Conservation (phyloP, 2,797 vertebrate genomes). For the Atherinosoma microstoma region DNA sequence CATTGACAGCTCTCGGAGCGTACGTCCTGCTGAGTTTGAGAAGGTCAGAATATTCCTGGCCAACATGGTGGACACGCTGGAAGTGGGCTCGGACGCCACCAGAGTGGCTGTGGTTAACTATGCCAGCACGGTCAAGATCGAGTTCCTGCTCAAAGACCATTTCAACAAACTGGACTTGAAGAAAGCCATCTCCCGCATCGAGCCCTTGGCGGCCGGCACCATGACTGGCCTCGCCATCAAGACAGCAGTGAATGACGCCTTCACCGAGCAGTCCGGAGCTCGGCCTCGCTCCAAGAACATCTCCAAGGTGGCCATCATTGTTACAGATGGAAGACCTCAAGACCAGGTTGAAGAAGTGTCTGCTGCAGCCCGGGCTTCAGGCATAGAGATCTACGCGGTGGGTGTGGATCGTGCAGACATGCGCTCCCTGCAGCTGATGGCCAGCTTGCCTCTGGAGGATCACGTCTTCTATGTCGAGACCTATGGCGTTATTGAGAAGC, state of each 20-base stretch:
- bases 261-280: conserved; percentile 91
- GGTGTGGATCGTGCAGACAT: conserved; percentile 92
- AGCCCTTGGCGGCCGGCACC: conserved; percentile 94
- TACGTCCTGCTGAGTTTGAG: conserved; percentile 94
- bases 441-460: conserved; percentile 91
- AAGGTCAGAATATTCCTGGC: conserved; percentile 96
- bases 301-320: conserved; percentile 92
- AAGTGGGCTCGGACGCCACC: conserved; percentile 88
- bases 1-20: conserved; percentile 95
- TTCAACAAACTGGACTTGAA: conserved; percentile 87
- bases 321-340: conserved; percentile 95
- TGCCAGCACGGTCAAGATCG: conserved; percentile 94
- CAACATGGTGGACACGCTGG: conserved; percentile 92
- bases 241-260: conserved; percentile 92
- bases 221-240: conserved; percentile 96
- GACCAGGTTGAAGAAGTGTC: conserved; percentile 88
- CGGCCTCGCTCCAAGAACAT: conserved; percentile 87
- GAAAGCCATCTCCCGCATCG: conserved; percentile 89
- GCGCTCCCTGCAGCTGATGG: conserved; percentile 89
- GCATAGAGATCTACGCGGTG: conserved; percentile 87
- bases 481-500: conserved; percentile 94
- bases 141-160: conserved; percentile 93
- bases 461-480: conserved; percentile 96
- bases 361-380: conserved; percentile 74
- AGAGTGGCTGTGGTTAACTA: conserved; percentile 94